Conservation (phyloP, 2,113 vertebrate species). For the Petroica traversi region DNA sequence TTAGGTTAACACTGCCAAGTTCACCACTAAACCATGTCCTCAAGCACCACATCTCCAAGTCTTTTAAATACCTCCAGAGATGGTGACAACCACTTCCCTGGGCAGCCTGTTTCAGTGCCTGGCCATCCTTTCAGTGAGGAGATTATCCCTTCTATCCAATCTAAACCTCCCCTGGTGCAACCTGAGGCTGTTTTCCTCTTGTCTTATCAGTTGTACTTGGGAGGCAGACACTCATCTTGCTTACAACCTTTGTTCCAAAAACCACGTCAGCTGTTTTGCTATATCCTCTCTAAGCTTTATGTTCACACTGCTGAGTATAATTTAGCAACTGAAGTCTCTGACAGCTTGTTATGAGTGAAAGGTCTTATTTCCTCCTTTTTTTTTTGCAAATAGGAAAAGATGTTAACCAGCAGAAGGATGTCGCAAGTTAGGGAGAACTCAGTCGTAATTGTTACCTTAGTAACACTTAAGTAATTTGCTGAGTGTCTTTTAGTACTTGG, state of each 20-base stretch:
- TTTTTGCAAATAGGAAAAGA: not conserved
- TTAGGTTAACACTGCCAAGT: not conserved
- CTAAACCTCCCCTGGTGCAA: not conserved
- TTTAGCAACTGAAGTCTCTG: not conserved
- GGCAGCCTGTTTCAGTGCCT: not conserved
- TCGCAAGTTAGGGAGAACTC: not conserved
- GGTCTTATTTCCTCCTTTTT: conserved; percentile 1
- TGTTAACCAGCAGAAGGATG: not conserved
- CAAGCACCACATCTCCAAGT: not conserved
- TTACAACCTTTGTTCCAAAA: not conserved
- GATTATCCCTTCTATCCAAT: not conserved
- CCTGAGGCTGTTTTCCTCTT: not conserved
- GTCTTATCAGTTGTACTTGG: accelerated
- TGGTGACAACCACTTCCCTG: not conserved
- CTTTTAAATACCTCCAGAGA: not conserved
- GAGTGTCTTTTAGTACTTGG: not conserved
- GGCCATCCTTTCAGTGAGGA: not conserved
- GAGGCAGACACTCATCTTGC: not conserved
- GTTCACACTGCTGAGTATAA: not conserved
- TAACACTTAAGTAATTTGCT: not conserved
- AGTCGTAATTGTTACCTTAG: not conserved
- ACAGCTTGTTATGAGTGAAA: not conserved
- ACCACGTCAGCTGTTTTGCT: not conserved
- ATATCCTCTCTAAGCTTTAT: not conserved
- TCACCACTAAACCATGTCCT: not conserved